A percentile compares a stretch with the other conserved stretches of the same genome.
Conservation (phyloP, 1,140 invertebrate genomes). For the Bombus soroeensis region DNA sequence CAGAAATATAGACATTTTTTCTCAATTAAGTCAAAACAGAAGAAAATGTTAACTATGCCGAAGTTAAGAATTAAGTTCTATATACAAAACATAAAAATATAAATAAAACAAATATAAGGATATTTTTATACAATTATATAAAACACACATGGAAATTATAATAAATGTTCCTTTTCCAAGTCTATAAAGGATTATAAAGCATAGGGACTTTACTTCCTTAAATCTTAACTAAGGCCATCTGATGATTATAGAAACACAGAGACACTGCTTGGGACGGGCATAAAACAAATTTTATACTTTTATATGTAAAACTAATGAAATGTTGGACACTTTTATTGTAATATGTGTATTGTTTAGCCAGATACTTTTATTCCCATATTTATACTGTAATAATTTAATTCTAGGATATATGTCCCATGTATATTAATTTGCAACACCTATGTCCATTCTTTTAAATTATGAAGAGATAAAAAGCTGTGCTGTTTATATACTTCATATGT, state of each 20-base stretch:
- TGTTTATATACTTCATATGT: not conserved
- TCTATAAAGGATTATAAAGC: not conserved
- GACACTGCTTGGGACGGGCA: constrained; percentile 10
- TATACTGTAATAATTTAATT: not conserved
- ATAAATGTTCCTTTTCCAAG: not conserved
- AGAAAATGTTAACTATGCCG: constrained; percentile 37
- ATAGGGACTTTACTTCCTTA: constrained; percentile 47
- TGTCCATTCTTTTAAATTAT: not conserved
- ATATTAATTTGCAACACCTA: not conserved
- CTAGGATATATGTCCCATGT: not conserved
- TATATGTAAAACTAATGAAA: not conserved
- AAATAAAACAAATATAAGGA: constrained; percentile 23
- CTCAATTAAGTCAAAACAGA: constrained; percentile 15
- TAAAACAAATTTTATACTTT: not conserved
- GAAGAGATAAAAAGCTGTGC: not conserved
- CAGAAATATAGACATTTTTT: constrained; percentile 37
- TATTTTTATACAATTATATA: not conserved
- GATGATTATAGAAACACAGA: constrained; percentile 47
- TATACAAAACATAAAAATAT: constrained; percentile 17
- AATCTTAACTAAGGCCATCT: constrained; percentile 64
- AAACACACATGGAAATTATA: constrained; percentile 34
- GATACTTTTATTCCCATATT: not conserved
- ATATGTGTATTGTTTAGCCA: not conserved
- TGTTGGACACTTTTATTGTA: not conserved
- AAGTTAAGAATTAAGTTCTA: constrained; percentile 68